Evolutionary conservation across 2,888 invertebrate species (phyloP).

Genomic region (Tortrix viridana): DNA sequence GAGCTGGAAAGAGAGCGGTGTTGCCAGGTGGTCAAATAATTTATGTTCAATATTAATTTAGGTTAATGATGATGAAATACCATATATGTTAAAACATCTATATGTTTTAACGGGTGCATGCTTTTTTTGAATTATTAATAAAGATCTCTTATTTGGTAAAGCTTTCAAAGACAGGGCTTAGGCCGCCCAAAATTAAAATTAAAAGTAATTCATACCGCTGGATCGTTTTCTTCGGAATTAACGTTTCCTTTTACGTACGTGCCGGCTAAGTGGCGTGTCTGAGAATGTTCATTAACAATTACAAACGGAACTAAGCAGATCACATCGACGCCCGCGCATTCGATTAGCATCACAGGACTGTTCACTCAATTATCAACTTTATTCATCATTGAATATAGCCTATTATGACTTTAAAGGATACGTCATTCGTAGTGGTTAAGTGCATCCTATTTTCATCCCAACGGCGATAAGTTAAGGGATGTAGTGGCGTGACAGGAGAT

Average conservation of each 20-base stretch:
- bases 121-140: too few relatives aligned
- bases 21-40: too few relatives aligned
- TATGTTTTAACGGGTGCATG: too few relatives aligned
- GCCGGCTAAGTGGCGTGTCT: constrained; percentile 57
- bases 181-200: too few relatives aligned
- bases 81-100: too few relatives aligned
- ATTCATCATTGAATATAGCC: background rate
- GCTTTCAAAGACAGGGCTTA: too few relatives aligned
- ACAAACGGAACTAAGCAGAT: constrained; percentile 47
- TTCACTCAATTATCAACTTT: constrained; percentile 8
- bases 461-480: background rate
- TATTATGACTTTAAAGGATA: background rate
- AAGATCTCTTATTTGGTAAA: too few relatives aligned
- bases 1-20: too few relatives aligned
- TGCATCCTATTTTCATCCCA: constrained; percentile 17
- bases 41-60: too few relatives aligned
- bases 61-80: too few relatives aligned
- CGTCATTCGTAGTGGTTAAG: background rate
- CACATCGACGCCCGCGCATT: constrained; percentile 50
- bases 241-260: constrained; percentile 50
- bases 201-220: too few relatives aligned
- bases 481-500: constrained; percentile 1
- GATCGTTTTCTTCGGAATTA: constrained; percentile 31
- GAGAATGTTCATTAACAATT: constrained; percentile 63
- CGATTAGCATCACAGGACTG: constrained; percentile 17